A percentile compares a stretch with the other conserved stretches of the same genome.
Evolutionary conservation across 2,888 invertebrate species (phyloP).

Genomic region (Drosophila greeni): DNA sequence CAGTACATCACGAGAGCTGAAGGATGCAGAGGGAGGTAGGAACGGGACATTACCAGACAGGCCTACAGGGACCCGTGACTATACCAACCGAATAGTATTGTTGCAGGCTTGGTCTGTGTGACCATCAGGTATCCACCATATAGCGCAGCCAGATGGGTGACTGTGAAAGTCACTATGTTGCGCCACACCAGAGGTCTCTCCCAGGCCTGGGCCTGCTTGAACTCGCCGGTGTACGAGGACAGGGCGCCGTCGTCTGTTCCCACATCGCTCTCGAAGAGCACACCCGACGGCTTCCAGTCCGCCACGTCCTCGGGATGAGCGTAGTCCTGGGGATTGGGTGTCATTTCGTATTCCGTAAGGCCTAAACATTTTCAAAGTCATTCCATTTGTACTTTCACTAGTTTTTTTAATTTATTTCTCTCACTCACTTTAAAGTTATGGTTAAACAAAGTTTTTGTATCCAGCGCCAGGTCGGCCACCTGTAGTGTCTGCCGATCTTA

Average conservation of each 20-base stretch:
- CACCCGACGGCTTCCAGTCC: slow-evolving; percentile 77
- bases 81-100: slow-evolving; percentile 86
- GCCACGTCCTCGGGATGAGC: neutral
- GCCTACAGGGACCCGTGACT: neutral
- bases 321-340: neutral
- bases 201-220: slow-evolving; percentile 80
- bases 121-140: slow-evolving; percentile 87
- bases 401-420: too few relatives aligned
- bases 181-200: slow-evolving; percentile 86
- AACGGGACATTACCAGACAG: neutral
- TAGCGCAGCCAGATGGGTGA: slow-evolving; percentile 86
- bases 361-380: neutral
- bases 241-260: slow-evolving; percentile 83
- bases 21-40: slow-evolving; percentile 34
- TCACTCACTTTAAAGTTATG: neutral
- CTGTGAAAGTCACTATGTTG: slow-evolving; percentile 87
- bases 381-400: neutral
- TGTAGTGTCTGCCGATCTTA: neutral
- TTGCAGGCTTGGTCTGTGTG: slow-evolving; percentile 86
- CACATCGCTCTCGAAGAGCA: slow-evolving; percentile 84
- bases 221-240: slow-evolving; percentile 65
- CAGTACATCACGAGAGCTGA: slow-evolving; percentile 86
- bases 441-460: neutral
- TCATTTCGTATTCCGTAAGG: neutral
- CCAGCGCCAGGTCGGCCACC: neutral